A percentile compares a stretch with the other conserved stretches of the same genome.
phyloP scores from a whole-genome alignment of 2,113 vertebrate genomes.

The Himantopus leucocephalus region DNA sequence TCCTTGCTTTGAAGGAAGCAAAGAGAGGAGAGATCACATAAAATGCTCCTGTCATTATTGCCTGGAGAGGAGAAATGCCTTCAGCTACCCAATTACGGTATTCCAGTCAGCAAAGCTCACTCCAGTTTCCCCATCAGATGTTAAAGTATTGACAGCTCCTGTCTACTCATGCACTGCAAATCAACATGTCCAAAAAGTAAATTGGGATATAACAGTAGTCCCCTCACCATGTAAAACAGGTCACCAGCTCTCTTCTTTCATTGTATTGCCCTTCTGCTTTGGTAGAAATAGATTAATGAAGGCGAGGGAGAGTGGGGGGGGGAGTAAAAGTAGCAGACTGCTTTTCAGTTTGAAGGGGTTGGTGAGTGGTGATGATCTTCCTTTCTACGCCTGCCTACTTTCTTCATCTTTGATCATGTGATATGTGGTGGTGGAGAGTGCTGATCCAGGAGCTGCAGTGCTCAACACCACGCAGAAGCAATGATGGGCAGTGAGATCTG shows the following conservation, averaged over 20 bases:
- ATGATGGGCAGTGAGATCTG: rapidly evolving
- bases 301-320: rapidly evolving
- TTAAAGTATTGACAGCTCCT: neutral
- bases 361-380: neutral
- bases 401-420: neutral
- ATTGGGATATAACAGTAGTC: neutral
- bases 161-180: neutral
- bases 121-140: neutral
- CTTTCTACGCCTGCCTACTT: neutral
- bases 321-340: neutral
- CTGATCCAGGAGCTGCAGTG: neutral
- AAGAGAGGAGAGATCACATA: neutral
- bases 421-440: neutral
- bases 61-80: neutral
- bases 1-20: constrained; percentile 24
- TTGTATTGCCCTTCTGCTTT: neutral
- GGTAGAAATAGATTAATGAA: neutral
- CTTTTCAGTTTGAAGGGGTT: neutral
- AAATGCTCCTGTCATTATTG: constrained; percentile 2
- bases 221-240: neutral
- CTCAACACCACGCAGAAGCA: neutral
- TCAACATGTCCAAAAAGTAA: neutral
- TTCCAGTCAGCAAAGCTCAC: neutral
- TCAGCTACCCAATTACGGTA: neutral
- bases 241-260: neutral